These are phyloP conservation scores for Clepsis dumicolana DNA, from an alignment of 2,888 invertebrate species.

Conservation along the genomic window DNA sequence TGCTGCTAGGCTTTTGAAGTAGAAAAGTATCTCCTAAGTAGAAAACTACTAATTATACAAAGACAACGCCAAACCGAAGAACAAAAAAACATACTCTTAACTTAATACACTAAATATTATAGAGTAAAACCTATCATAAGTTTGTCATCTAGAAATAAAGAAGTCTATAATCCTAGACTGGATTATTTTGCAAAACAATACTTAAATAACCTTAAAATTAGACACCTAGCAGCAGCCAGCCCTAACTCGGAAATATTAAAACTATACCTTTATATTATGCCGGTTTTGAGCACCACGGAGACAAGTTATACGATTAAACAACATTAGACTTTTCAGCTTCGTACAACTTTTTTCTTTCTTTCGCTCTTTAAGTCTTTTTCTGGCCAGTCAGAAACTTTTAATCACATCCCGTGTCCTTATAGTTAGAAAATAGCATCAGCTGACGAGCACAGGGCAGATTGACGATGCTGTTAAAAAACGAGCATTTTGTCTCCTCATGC, in stretches of 20 bases:
- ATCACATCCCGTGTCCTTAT: too few species aligned
- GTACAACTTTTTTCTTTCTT: too few species aligned
- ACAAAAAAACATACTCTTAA: neutral
- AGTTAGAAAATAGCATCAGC: too few species aligned
- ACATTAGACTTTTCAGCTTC: neutral
- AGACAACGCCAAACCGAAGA: neutral
- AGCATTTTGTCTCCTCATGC: too few species aligned
- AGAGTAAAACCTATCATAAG: neutral
- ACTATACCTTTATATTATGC: neutral
- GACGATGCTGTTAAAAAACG: too few species aligned
- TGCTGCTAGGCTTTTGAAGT: constrained; percentile 4
- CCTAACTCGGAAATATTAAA: constrained; percentile 1
- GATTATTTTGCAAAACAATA: neutral
- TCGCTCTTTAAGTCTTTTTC: too few species aligned
- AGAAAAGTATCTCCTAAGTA: neutral
- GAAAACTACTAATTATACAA: neutral
- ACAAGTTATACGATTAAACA: neutral
- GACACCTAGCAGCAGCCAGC: constrained; percentile 13
- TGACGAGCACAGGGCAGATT: too few species aligned
- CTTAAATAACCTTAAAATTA: neutral
- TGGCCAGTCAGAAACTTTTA: too few species aligned
- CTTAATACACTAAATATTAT: neutral
- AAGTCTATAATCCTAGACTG: neutral
- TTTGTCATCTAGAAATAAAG: neutral
- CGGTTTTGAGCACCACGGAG: neutral